Conservation (phyloP, 1,140 invertebrate genomes). For the Eumaeus atala region DNA sequence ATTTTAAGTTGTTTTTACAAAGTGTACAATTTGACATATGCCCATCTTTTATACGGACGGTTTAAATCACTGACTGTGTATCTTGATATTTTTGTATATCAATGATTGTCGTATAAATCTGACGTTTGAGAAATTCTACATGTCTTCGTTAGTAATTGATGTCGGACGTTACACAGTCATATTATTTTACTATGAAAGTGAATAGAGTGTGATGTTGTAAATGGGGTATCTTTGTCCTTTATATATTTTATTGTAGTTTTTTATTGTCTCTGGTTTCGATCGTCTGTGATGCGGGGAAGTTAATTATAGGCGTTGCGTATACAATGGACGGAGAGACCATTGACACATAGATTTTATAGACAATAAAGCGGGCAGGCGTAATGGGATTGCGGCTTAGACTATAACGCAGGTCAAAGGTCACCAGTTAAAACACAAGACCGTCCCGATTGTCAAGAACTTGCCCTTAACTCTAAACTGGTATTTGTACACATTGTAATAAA, state of each 20-base stretch:
- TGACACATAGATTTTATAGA: constrained; percentile 45
- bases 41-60: no score
- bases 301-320: constrained; percentile 3
- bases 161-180: constrained; percentile 40
- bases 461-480: constrained; percentile 17
- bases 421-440: constrained; percentile 34
- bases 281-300: neutral
- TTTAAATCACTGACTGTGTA: no score
- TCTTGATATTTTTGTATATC: no score
- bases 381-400: constrained; percentile 44
- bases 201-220: constrained; percentile 47
- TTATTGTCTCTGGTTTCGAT: neutral
- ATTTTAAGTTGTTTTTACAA: no score
- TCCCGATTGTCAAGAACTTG: constrained; percentile 26
- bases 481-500: neutral
- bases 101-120: constrained; percentile 60
- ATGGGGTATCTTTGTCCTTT: constrained; percentile 38
- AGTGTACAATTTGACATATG: no score
- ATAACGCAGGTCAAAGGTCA: constrained; percentile 48
- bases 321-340: constrained; percentile 34
- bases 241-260: constrained; percentile 10
- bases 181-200: constrained; percentile 48
- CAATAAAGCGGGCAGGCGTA: constrained; percentile 57
- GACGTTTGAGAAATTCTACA: constrained; percentile 67
- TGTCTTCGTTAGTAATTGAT: constrained; percentile 58